phyloP scores from a whole-genome alignment of 2,797 vertebrate genomes.

The Octomys mimax region DNA sequence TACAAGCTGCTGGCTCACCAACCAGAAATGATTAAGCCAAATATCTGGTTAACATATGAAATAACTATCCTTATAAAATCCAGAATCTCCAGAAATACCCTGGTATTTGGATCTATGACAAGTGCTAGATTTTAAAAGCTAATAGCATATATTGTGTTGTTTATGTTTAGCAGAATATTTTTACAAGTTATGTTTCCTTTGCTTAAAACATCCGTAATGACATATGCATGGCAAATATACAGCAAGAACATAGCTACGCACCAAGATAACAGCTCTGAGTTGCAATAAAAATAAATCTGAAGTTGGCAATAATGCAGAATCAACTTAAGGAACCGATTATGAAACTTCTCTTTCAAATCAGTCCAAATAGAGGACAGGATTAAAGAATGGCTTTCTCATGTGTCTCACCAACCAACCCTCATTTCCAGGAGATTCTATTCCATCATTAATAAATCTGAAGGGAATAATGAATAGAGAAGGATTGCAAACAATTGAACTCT shows the following conservation, averaged over 20 bases:
- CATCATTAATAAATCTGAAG: background rate
- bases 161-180: slow-evolving; percentile 37
- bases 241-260: background rate
- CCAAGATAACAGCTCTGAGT: background rate
- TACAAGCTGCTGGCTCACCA: slow-evolving; percentile 5
- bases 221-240: background rate
- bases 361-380: background rate
- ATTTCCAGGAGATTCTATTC: background rate
- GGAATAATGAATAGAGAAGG: background rate
- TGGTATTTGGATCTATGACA: background rate
- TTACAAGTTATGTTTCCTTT: background rate
- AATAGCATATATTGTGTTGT: background rate
- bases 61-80: slow-evolving; percentile 11
- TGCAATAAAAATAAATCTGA: slow-evolving; percentile 50
- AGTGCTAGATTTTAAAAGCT: background rate
- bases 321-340: background rate
- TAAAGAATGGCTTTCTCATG: background rate
- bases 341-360: slow-evolving; percentile 10
- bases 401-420: background rate
- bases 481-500: background rate
- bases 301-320: background rate
- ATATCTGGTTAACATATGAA: background rate
- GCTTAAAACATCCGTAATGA: background rate
- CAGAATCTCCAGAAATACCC: background rate
- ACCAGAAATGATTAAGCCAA: background rate